Evolutionary conservation across 2,888 invertebrate species (phyloP).

Genomic region (Limenitis camilla): DNA sequence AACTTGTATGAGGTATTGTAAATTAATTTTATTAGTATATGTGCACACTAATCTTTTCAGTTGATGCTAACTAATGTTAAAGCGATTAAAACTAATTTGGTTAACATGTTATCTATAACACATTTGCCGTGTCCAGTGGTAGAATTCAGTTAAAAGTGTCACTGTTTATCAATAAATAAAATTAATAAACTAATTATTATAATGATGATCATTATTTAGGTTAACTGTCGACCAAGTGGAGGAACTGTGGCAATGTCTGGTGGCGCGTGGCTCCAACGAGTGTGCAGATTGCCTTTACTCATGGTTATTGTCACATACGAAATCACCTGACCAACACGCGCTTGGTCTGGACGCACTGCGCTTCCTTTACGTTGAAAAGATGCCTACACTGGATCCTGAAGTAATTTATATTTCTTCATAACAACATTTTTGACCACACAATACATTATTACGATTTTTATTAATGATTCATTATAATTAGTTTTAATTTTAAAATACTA

Average conservation of each 20-base stretch:
- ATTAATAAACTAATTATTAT: too few relatives aligned
- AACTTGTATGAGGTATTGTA: too few relatives aligned
- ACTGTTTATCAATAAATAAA: too few relatives aligned
- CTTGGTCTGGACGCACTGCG: constrained; percentile 89
- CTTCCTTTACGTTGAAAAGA: constrained; percentile 90
- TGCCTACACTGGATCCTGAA: constrained; percentile 91
- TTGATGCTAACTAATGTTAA: too few relatives aligned
- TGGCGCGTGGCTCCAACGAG: constrained; percentile 81
- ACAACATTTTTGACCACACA: background rate
- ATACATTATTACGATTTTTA: too few relatives aligned
- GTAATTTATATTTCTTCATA: constrained; percentile 31
- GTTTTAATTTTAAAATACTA: background rate
- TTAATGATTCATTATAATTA: background rate
- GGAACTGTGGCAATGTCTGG: constrained; percentile 92
- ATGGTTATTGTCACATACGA: constrained; percentile 94
- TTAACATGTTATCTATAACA: too few relatives aligned
- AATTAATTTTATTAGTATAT: too few relatives aligned
- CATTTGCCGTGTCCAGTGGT: too few relatives aligned
- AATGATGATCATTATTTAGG: constrained; percentile 59
- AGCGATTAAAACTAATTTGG: too few relatives aligned
- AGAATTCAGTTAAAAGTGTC: too few relatives aligned
- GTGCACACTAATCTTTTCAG: too few relatives aligned
- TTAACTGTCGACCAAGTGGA: constrained; percentile 92
- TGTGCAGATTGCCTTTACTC: constrained; percentile 94
- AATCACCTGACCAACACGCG: constrained; percentile 93